Evolutionary conservation across 2,888 invertebrate genomes (phyloP).

Genomic region (Amphipyra tragopoginis): DNA sequence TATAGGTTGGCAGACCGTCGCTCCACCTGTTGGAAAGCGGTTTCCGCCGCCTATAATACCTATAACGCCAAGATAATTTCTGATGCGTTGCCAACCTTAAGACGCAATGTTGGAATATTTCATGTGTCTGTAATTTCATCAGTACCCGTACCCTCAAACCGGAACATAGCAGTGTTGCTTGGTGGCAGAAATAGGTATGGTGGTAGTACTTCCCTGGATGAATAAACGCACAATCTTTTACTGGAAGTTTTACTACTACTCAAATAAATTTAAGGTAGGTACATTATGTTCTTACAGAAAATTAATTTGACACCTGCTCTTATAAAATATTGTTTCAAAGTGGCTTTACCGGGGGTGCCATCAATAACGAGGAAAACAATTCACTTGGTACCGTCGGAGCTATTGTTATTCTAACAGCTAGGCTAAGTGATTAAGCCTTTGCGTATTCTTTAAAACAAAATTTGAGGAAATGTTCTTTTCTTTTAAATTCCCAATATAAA

Average conservation of each 20-base stretch:
- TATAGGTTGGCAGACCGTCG: too few species aligned
- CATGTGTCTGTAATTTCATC: too few species aligned
- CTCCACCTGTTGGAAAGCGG: too few species aligned
- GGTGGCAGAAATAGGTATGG: too few species aligned
- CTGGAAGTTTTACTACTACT: background rate
- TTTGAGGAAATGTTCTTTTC: conserved; percentile 1
- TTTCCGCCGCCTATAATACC: too few species aligned
- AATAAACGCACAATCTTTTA: too few species aligned
- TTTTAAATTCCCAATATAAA: background rate
- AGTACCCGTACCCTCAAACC: too few species aligned
- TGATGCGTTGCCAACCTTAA: too few species aligned
- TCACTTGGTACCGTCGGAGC: conserved; percentile 14
- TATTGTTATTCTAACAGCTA: conserved; percentile 24
- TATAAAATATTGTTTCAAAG: conserved; percentile 32
- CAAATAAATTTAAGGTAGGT: background rate
- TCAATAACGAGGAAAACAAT: conserved; percentile 42
- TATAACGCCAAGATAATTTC: too few species aligned
- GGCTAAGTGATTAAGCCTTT: conserved; percentile 12
- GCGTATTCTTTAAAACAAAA: background rate
- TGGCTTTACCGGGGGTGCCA: conserved; percentile 9
- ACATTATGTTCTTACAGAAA: conserved; percentile 22
- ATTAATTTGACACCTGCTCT: conserved; percentile 39
- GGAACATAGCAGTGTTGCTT: too few species aligned
- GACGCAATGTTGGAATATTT: too few species aligned
- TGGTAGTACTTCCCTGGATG: too few species aligned